These are phyloP conservation scores for Macaca mulatta DNA, from an alignment of 2,113 vertebrate genomes.

Conservation along the genomic window DNA sequence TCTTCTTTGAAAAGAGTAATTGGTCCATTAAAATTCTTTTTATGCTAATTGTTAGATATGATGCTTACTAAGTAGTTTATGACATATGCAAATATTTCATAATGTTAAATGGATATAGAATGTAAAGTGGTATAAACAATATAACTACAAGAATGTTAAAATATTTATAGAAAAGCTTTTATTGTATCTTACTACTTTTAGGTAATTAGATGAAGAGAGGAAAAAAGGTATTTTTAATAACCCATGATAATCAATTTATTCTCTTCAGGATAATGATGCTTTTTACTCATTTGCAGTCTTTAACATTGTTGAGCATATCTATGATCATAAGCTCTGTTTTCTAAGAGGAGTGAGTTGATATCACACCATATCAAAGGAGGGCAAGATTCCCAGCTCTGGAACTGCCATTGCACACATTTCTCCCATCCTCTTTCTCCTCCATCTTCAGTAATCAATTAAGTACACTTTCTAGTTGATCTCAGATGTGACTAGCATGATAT, in stretches of 20 bases:
- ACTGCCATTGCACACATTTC: background rate
- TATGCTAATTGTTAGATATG: background rate
- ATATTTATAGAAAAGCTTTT: background rate
- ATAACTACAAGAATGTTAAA: background rate
- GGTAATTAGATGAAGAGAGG: background rate
- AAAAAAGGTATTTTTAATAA: background rate
- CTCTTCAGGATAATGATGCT: background rate
- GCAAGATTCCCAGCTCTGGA: too few relatives aligned
- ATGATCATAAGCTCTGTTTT: background rate
- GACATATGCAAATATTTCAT: background rate
- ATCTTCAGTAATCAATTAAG: background rate
- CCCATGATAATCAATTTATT: background rate
- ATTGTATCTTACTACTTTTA: background rate
- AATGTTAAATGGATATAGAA: constrained; percentile 4
- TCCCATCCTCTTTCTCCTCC: background rate
- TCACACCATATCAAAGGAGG: background rate
- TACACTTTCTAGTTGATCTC: background rate
- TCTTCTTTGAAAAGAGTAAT: constrained; percentile 2
- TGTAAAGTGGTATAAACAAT: background rate
- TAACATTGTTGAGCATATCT: background rate
- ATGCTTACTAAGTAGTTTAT: background rate
- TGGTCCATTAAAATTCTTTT: background rate
- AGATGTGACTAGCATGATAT: background rate
- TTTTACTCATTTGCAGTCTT: background rate
- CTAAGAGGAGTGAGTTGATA: background rate